A percentile compares a stretch with the other conserved stretches of the same genome.
Evolutionary conservation across 2,888 invertebrate species (phyloP).

Genomic region (Chirona hameri): DNA sequence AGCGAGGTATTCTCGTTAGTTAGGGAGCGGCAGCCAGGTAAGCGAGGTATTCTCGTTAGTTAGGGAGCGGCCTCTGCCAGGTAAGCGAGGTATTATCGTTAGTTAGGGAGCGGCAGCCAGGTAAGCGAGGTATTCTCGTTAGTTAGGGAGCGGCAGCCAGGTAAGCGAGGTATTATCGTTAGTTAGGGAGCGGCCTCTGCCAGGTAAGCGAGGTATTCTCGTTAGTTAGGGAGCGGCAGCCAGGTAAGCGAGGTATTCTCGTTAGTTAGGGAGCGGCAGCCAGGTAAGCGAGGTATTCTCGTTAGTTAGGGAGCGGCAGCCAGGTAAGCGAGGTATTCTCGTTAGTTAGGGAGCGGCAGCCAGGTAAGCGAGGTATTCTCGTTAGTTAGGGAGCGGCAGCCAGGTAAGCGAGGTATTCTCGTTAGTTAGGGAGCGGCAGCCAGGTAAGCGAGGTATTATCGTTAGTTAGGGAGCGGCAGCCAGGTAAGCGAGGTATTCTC

Average conservation of each 20-base stretch:
- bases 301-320: no score
- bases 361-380: not conserved
- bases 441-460: not conserved
- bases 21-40: slow-evolving; percentile 41
- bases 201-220: not conserved
- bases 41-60: not conserved
- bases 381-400: no score
- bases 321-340: not conserved
- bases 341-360: no score
- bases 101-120: no score
- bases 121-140: not conserved
- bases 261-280: no score
- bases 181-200: slow-evolving; percentile 25
- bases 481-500: not conserved
- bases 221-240: no score
- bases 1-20: not conserved
- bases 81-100: not conserved
- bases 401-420: not conserved
- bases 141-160: no score
- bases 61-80: slow-evolving; percentile 30
- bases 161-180: not conserved
- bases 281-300: not conserved
- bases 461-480: no score
- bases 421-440: no score
- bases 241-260: not conserved